Evolutionary conservation across 2,113 vertebrate species (phyloP), one percentile per base, ranked within the genome.

Genomic region (Cyanoderma ruficeps): DNA sequence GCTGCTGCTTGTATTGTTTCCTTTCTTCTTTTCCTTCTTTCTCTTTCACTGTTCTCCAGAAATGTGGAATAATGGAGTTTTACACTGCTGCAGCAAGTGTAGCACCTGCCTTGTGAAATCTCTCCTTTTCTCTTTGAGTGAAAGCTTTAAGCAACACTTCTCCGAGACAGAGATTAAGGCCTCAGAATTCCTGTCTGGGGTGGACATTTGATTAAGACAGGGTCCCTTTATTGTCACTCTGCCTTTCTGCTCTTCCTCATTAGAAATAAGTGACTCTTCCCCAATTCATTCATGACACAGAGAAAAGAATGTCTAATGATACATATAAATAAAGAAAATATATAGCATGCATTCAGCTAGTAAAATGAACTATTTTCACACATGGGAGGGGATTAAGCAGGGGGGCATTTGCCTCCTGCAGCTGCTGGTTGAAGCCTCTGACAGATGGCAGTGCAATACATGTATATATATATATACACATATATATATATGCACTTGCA

Each of bases 291-390:
- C 75, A 72, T 53, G 61, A 35, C 63, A 12, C 0, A 1, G 76
- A 83, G 76, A 90, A 95, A 90, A 93, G 96, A 96, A 91, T 94
- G 65, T 30, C 74, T 96, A 95, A 72, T 92, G 68, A 74, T 89
- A 72, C 60, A 49, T 41, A 17, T 7, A 75, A 70, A 86, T 89
- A 87, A 86, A 90, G 83, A 76, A 83, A 95, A 92, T 25, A 57
- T 4, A 47, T 44, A 59, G 67, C 59, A 61, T 4, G 5, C 55
- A 82, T 89, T 96, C 77, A 87, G 57, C 63, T 85, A 13, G 65
- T 89, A 67, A 83, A 89, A 95, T 30, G 63, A 80, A 35, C 77
- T 84, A 1, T 95, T 93, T 96, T 93, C 81, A 67, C 61, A 33
- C 9, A 1, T 71, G 44, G 49, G 87, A 72, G 39, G 30, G 42